Evolutionary conservation across 2,113 vertebrate species (phyloP).

Genomic region (Fukomys damarensis): DNA sequence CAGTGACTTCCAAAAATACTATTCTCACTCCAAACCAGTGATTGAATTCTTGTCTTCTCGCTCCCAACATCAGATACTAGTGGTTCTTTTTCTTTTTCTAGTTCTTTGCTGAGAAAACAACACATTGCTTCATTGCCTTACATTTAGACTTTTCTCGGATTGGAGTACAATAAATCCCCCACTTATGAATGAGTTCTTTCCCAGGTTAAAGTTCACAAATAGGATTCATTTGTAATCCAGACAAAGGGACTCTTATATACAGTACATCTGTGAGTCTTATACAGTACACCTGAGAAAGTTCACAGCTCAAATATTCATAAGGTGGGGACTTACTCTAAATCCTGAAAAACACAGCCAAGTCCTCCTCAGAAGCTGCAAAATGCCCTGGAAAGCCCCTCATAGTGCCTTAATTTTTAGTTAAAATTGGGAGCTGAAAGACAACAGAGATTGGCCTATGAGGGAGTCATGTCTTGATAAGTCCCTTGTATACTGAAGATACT

Average conservation of each 20-base stretch:
- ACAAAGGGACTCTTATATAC: neutral
- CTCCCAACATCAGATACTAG: neutral
- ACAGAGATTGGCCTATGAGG: neutral
- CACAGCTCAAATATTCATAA: neutral
- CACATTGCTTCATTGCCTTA: neutral
- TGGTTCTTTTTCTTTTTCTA: neutral
- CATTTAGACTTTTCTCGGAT: neutral
- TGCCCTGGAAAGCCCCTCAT: neutral
- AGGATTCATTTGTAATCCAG: neutral
- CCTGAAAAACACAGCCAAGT: neutral
- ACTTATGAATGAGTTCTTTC: neutral
- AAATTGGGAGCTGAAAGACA: neutral
- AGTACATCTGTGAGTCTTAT: neutral
- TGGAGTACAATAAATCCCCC: neutral
- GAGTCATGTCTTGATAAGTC: neutral
- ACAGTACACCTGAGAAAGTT: neutral
- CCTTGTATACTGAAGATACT: neutral
- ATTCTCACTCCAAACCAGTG: neutral
- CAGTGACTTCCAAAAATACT: neutral
- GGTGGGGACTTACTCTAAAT: neutral
- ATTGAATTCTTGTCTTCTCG: neutral
- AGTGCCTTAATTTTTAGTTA: constrained; percentile 22
- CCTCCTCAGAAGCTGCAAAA: neutral
- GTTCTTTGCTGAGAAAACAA: neutral
- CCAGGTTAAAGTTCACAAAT: neutral